Evolutionary conservation across 2,888 invertebrate genomes (phyloP), one percentile per base, ranked within the genome.

Genomic region (Drosophila diplacantha): DNA sequence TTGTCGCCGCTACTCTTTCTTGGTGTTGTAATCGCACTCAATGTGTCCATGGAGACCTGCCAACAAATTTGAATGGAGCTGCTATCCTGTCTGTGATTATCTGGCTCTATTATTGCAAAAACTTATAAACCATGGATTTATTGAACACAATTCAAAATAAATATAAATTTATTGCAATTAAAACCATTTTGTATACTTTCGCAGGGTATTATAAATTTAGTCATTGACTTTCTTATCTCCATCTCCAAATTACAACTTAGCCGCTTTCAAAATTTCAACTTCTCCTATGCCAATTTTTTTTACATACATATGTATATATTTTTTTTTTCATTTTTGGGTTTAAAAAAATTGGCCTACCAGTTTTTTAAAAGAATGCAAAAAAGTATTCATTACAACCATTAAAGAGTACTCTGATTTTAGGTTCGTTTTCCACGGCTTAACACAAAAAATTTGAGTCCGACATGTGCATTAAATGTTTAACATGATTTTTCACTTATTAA

Each of bases 401-500:
- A 16, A 49, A 46, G 44, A 38, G 35, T 24, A 20, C 16, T 7
- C 14, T n/a, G 14, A 18, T 29, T 58, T 34, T 18, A 8, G 18
- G 24, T 22, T 16, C 34, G 8, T 20, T 20, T 6, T 24, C 24
- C n/a, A 9, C 16, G 41, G 41, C 6, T 37, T 32, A 26, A 26
- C 58, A 22, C 16, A 12, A 22, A 47, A 53, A 39, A 63, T 38
- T 12, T 54, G 18, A 16, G 18, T 37, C 14, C 14, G 75, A 70
- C 75, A 80, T 82, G 78, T 82, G 75, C 66, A 77, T 80, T 82
- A 77, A 83, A 83, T 80, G 80, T 73, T 77, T 62, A 82, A 81
- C 80, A 81, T 78, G 78, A 82, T 70, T 81, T 81, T 82, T 83
- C 71, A 82, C 84, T 80, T 82, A 83, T 82, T 80, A 83, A 60